Conservation (phyloP, 2,113 vertebrate species). For the Phyllostomus hastatus region DNA sequence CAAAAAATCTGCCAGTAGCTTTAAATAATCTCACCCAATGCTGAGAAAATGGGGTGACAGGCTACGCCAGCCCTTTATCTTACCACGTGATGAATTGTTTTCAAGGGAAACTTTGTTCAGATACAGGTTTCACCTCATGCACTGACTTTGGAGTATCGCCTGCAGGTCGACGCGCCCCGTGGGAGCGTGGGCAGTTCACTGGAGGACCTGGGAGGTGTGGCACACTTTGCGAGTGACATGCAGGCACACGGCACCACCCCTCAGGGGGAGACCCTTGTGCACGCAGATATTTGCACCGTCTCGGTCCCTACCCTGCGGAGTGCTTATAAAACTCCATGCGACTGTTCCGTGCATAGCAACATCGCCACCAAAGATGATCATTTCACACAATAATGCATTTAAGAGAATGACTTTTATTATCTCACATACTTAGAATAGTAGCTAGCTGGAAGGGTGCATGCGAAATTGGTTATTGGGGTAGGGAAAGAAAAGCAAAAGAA, state of each 20-base stretch:
- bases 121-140: neutral
- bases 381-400: neutral
- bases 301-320: neutral
- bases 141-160: neutral
- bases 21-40: neutral
- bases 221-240: neutral
- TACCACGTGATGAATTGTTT: neutral
- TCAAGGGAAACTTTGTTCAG: neutral
- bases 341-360: neutral
- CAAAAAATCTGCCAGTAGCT: neutral
- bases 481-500: neutral
- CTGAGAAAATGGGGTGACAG: neutral
- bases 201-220: neutral
- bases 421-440: neutral
- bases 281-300: neutral
- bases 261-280: neutral
- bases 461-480: no score
- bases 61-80: neutral
- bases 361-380: neutral
- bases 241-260: neutral
- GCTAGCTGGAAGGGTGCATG: accelerated
- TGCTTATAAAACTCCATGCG: neutral
- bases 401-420: neutral
- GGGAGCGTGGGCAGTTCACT: neutral
- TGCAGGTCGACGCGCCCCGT: neutral